phyloP scores from a whole-genome alignment of 2,113 vertebrate species.

The Colinus virginianus region DNA sequence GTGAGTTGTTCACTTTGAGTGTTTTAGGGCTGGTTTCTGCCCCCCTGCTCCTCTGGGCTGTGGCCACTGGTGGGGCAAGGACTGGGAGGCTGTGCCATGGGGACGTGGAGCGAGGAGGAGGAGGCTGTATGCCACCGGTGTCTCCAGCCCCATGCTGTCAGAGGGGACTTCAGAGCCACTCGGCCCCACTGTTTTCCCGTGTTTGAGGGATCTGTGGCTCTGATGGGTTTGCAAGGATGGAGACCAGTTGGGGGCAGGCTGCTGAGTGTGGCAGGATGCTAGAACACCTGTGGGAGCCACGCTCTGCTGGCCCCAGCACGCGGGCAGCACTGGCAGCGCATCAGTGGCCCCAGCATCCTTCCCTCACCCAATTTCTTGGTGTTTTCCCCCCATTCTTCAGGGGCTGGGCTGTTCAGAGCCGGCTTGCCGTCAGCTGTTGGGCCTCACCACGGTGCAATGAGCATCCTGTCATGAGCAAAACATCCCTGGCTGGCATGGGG shows the following conservation, averaged over 20 bases:
- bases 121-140: neutral
- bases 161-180: fast-evolving
- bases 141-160: fast-evolving
- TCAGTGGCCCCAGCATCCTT: neutral
- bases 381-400: fast-evolving
- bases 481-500: neutral
- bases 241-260: fast-evolving
- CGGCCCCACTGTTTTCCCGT: fast-evolving
- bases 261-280: fast-evolving
- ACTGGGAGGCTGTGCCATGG: neutral
- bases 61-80: neutral
- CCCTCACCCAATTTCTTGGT: neutral
- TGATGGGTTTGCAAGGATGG: fast-evolving
- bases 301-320: fast-evolving
- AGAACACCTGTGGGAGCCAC: neutral
- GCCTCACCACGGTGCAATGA: neutral
- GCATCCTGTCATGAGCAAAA: constrained; percentile 61
- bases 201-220: neutral
- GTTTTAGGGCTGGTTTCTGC: fast-evolving
- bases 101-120: neutral
- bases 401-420: neutral
- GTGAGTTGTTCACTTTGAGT: fast-evolving
- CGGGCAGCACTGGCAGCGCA: fast-evolving
- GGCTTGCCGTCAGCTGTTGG: neutral
- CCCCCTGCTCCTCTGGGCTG: neutral